phyloP scores from a whole-genome alignment of 2,797 vertebrate genomes.

The Enteromius treurensis region DNA sequence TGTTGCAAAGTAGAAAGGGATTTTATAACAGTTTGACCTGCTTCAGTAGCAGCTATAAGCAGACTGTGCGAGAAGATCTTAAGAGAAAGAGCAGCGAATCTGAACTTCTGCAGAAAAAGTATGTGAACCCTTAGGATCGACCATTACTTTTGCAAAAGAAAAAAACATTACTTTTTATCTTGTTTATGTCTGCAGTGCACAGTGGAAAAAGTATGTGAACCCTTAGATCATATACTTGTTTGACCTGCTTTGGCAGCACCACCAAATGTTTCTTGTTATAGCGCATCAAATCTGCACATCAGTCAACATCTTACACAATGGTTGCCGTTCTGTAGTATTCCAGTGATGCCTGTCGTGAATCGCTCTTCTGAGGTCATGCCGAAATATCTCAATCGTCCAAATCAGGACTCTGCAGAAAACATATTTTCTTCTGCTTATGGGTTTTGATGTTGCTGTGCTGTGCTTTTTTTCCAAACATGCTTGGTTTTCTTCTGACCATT shows the following conservation, averaged over 20 bases:
- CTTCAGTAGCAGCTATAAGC: background rate
- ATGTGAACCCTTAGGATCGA: background rate
- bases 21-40: conserved; percentile 4
- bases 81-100: background rate
- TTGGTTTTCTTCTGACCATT: background rate
- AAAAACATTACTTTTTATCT: background rate
- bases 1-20: background rate
- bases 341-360: background rate
- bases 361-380: background rate
- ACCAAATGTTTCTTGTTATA: background rate
- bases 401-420: background rate
- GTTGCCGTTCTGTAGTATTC: background rate
- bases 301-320: background rate
- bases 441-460: background rate
- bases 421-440: background rate
- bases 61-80: background rate
- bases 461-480: background rate
- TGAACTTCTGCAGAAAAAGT: background rate
- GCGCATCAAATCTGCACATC: background rate
- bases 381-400: background rate
- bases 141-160: background rate
- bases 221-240: background rate
- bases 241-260: background rate
- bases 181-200: background rate
- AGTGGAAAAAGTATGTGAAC: background rate